Base-by-base conservation (phyloP, 2,888 invertebrate genomes). In the Nemurella pictetii region DNA sequence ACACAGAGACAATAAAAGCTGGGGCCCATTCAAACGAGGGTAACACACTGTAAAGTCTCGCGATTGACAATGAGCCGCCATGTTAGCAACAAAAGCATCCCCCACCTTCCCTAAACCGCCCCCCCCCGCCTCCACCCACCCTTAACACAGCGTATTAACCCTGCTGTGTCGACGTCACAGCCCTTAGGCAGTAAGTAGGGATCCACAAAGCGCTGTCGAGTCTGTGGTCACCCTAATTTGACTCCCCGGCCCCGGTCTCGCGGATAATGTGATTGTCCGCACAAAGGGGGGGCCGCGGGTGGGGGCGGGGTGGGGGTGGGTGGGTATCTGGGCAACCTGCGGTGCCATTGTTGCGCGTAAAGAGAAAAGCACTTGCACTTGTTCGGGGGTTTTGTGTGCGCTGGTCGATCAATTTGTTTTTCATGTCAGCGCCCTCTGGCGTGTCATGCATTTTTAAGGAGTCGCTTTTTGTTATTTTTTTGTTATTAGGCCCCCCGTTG, bases 221-320 rank as follows among this genome's bases (percentile, higher is more conserved):
- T 7, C 9, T 73, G 83, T 80, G 83, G 83, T 84, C 85, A 81
- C 85, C 85, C 85, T 85, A 85, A 85, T 85, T 83, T 85, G 83
- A 85, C 85, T 85, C 83, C 78, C 74, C 30, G 55, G 55, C 20
- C 55, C 55, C 35, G 35, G 35, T 12, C 35, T 12, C 55, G 55
- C 78, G 74, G 81, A 81, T 85, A 83, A 77, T 25, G 83, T 77
- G 77, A 83, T 81, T 75, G 28, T 32, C 84, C 84, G 75, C 84
- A 84, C 84, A 85, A 80, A 78, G 83, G 27, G 75, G 72, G 80
- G 80, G 30, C 73, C 15, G 77, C 5, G 28, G 35, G 28, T 55
- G 55, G 73, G 30, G 84, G 80, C 73, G n/a, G 25, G n/a, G 77
- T 4, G 28, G 35, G 28, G 36, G 55, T 29, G 30, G 84, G 80